Evolutionary conservation across 2,888 invertebrate genomes (phyloP).

Genomic region (Calameuta idolon): DNA sequence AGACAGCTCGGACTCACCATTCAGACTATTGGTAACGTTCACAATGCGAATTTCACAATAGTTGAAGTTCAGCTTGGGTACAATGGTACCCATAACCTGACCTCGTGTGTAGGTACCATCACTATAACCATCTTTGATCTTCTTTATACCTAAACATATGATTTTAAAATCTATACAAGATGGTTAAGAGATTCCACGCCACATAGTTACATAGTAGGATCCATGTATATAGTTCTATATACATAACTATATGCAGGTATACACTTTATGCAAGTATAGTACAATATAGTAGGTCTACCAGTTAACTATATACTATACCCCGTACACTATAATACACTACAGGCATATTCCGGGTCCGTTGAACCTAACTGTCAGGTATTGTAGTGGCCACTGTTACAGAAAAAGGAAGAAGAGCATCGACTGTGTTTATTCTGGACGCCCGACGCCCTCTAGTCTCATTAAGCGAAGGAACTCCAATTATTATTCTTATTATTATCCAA

Average conservation of each 20-base stretch:
- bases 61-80: background rate
- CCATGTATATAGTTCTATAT: background rate
- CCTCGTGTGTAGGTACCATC: background rate
- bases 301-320: background rate
- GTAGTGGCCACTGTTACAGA: conserved; percentile 40
- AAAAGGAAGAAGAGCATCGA: conserved; percentile 33
- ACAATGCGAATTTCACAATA: background rate
- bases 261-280: background rate
- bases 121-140: background rate
- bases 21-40: background rate
- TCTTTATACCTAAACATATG: background rate
- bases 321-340: background rate
- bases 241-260: background rate
- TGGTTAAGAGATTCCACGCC: background rate
- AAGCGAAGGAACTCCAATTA: background rate
- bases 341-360: conserved; percentile 42
- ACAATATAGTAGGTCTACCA: background rate
- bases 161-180: background rate
- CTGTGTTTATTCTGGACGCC: conserved; percentile 7
- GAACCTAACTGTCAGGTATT: conserved; percentile 59
- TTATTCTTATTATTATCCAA: background rate
- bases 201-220: background rate
- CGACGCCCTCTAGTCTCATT: background rate
- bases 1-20: background rate
- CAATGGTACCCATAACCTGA: background rate